Base-by-base conservation (phyloP, 2,888 invertebrate species). In the Oscheius sp. region DNA sequence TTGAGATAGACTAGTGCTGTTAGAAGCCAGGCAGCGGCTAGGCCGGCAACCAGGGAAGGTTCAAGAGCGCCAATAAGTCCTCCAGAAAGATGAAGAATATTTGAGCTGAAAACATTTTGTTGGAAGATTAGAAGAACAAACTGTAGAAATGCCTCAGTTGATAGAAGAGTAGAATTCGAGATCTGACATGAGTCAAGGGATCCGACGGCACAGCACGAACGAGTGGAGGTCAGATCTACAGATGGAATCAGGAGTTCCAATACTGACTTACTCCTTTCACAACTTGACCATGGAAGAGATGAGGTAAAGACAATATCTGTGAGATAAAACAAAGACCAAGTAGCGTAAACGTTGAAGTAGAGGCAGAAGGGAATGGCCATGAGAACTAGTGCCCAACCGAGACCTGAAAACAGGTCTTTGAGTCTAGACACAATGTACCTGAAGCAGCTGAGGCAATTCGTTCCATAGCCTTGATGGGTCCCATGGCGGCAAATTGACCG, bases 1-100 rank as follows among this genome's bases (percentile, higher is more conserved):
- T 96, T 96, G 95, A 96, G 96, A 68, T 96, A 93, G 82, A 96
- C 95, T 90, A 96, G 95, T 91, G 96, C 97, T 72, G 96, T 95
- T 86, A 96, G 91, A 79, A 96, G 92, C 96, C 96, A 97, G 80
- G 96, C 95, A 86, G 94, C 93, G 70, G 96, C 92, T 73, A 96
- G 92, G 88, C 96, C 95, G 63, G 95, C 93, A 47, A 95, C 93
- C 77, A 96, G 91, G 89, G 96, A 95, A 94, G 95, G 95, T 86
- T 95, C 92, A 89, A 96, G 91, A 80, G 81, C 77, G 13, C 83
- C 83, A 0, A 83, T 71, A 0, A 77, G 66, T 47, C 79, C 77
- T 70, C 79, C 81, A 1, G 77, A 78, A 51, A 79, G 74, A 29
- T 77, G 68, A 9, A 72, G 5, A 29, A 48, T 47, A 21, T 59